Percentiles rank a stretch among this genome's conserved stretches.
Evolutionary conservation across 35 echinoderm and acorn worm species (phyloP).

Genomic region (Acanthaster planci): DNA sequence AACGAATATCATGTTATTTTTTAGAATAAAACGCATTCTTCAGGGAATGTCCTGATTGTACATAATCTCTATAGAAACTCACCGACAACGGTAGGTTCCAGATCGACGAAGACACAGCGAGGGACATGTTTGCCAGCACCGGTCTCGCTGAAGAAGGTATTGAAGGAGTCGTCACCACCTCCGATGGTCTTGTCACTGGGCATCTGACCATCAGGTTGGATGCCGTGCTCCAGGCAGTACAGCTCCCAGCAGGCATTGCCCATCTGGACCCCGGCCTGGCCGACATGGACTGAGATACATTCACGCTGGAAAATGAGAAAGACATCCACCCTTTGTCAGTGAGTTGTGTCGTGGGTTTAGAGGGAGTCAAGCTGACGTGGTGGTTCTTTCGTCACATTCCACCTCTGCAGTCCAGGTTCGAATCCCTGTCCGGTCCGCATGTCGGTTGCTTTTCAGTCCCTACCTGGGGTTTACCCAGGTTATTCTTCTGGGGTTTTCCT

Average conservation of each 20-base stretch:
- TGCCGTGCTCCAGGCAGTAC: constrained; percentile 42
- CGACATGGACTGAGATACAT: constrained; percentile 40
- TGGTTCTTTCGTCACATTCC: too few relatives aligned
- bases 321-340: too few relatives aligned
- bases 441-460: too few relatives aligned
- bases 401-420: too few relatives aligned
- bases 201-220: constrained; percentile 72
- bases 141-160: constrained; percentile 66
- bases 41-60: neutral
- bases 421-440: too few relatives aligned
- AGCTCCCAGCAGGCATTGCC: constrained; percentile 63
- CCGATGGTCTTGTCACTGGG: constrained; percentile 69
- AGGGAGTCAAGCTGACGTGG: too few relatives aligned
- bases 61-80: neutral
- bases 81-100: constrained; percentile 59
- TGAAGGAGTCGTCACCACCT: constrained; percentile 64
- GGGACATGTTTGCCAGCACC: constrained; percentile 52
- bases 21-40: too few relatives aligned
- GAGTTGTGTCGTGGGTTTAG: too few relatives aligned
- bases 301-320: constrained; percentile 49
- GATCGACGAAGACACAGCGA: constrained; percentile 51
- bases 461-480: too few relatives aligned
- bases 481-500: too few relatives aligned
- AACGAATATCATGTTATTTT: too few relatives aligned
- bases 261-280: constrained; percentile 58